Evolutionary conservation across 2,113 vertebrate species (phyloP).

Genomic region (Siniperca chuatsi): DNA sequence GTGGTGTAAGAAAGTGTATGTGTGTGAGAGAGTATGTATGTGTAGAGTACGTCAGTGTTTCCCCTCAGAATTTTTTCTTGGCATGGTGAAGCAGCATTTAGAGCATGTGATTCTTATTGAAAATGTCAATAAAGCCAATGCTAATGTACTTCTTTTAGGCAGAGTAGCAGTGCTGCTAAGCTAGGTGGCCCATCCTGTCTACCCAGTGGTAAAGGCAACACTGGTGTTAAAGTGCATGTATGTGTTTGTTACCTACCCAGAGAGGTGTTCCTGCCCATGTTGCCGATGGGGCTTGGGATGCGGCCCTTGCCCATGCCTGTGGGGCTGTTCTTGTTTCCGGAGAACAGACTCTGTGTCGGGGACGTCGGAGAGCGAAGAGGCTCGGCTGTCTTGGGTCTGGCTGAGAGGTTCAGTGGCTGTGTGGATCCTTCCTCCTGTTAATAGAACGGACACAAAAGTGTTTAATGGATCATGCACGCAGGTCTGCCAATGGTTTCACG

Average conservation of each 20-base stretch:
- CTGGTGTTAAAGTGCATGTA: background rate
- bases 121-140: slow-evolving; percentile 10
- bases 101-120: slow-evolving; percentile 27
- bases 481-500: background rate
- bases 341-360: slow-evolving; percentile 90
- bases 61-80: background rate
- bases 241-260: slow-evolving; percentile 85
- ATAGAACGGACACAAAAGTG: background rate
- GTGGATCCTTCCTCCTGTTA: slow-evolving; percentile 90
- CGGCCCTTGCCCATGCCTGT: slow-evolving; percentile 88
- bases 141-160: background rate
- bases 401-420: slow-evolving; percentile 95
- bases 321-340: slow-evolving; percentile 90
- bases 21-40: background rate
- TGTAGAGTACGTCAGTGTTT: slow-evolving; percentile 9
- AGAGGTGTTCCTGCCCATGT: slow-evolving; percentile 90
- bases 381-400: slow-evolving; percentile 92
- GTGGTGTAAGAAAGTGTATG: background rate
- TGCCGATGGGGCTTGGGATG: slow-evolving; percentile 90
- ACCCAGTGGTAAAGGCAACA: slow-evolving; percentile 15
- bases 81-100: background rate
- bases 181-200: background rate
- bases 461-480: background rate
- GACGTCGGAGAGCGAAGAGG: slow-evolving; percentile 90
- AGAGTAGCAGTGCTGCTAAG: background rate